Conservation (phyloP, 2,888 invertebrate genomes). For the Leptopilina drosophilae region DNA sequence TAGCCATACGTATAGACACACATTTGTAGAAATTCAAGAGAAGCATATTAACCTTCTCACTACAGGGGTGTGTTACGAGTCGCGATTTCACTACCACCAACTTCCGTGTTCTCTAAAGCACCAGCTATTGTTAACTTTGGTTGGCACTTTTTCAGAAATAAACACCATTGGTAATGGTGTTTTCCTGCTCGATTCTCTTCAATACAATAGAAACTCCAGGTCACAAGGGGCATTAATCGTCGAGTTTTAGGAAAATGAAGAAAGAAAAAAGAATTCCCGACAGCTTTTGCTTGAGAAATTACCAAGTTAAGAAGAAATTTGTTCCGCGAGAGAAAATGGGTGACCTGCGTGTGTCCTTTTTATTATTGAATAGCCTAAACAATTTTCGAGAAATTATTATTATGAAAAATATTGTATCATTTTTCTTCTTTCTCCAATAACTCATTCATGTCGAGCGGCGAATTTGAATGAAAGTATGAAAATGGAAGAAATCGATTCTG, state of each 20-base stretch:
- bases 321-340: conserved; percentile 40
- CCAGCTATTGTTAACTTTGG: conserved; percentile 42
- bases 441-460: too few species aligned
- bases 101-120: conserved; percentile 61
- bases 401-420: too few species aligned
- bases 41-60: conserved; percentile 46
- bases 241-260: conserved; percentile 38
- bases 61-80: conserved; percentile 50
- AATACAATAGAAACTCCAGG: conserved; percentile 32
- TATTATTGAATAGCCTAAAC: too few species aligned
- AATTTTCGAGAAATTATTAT: too few species aligned
- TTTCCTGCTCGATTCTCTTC: conserved; percentile 33
- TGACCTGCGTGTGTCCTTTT: too few species aligned
- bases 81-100: conserved; percentile 50
- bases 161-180: conserved; percentile 40
- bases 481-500: too few species aligned
- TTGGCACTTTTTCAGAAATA: conserved; percentile 44
- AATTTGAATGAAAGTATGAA: too few species aligned
- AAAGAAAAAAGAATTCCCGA: not conserved
- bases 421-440: too few species aligned
- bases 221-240: conserved; percentile 27
- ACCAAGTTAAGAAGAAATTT: conserved; percentile 47
- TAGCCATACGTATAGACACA: too few species aligned
- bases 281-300: not conserved
- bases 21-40: too few species aligned